Conservation (phyloP, 2,797 vertebrate genomes). For the Potorous gilbertii region DNA sequence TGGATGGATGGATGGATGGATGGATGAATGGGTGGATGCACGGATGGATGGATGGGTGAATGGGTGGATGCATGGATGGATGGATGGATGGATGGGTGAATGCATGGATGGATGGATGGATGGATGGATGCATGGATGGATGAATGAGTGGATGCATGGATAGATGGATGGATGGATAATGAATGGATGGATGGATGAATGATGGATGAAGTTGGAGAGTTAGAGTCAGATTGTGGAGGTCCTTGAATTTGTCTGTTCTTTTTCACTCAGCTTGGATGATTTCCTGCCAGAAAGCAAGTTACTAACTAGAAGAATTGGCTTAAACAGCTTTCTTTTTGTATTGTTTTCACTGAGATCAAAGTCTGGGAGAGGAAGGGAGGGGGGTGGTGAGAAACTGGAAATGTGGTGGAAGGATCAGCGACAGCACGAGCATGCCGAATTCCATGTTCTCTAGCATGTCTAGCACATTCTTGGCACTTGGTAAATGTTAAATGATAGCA, state of each 20-base stretch:
- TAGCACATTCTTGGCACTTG: constrained; percentile 7
- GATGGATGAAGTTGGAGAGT: neutral
- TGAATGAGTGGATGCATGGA: neutral
- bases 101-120: too few relatives aligned
- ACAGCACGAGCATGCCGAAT: neutral
- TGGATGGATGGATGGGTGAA: too few relatives aligned
- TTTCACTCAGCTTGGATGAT: neutral
- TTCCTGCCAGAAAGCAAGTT: neutral
- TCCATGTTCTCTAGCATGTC: neutral
- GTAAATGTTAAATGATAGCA: constrained; percentile 7
- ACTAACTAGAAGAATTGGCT: neutral
- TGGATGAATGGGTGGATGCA: too few relatives aligned
- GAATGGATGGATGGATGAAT: neutral
- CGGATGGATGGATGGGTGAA: too few relatives aligned
- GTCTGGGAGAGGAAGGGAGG: neutral
- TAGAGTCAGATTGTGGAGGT: neutral
- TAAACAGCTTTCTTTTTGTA: neutral
- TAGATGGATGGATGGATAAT: neutral
- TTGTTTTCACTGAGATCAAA: neutral
- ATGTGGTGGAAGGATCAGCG: neutral
- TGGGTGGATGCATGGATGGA: too few relatives aligned
- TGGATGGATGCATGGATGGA: neutral
- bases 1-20: too few relatives aligned
- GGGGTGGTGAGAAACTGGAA: neutral
- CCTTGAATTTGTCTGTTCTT: neutral